Base-by-base conservation (phyloP, 2,797 vertebrate species). In the Calcarius lapponicus region DNA sequence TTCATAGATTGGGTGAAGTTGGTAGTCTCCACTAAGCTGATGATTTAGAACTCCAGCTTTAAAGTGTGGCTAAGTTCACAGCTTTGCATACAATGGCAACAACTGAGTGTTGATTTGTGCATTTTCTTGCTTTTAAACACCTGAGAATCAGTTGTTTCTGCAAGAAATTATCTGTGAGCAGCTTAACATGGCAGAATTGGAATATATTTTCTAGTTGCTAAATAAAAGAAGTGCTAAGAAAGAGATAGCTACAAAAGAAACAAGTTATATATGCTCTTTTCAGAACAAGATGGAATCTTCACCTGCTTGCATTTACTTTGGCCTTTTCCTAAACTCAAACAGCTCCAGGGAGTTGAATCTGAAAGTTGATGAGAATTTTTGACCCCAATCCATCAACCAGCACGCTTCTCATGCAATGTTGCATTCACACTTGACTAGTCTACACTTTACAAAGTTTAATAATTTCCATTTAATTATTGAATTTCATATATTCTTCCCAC, bases 301-400 rank as follows among this genome's bases (percentile, higher is more conserved):
- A 72, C 62, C 38, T 93, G 54, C 43, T 91, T 95, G 54, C 62
- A 79, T 26, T 92, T 94, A 76, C 3, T 69, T 66, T 32, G 54
- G 79, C n/a, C 40, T 86, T 83, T 42, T 83, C 25, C 45, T 78
- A 74, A 67, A 86, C 43, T 78, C 29, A 20, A 0, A 40, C 0
- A 4, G 32, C 61, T 79, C 72, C 42, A 65, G 80, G 50, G 80
- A 80, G 40, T 62, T 75, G 58, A 86, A 90, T 54, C n/a, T 86
- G 54, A 71, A 90, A 93, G 76, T 50, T 92, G 62, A 70, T 79
- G 82, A 81, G 65, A 36, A 25, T 80, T 88, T 90, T 61, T 95
- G 88, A 88, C 76, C 69, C 34, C 19, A 83, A 1, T 94, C 62
- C 54, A 90, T 83, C 90, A 93, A 86, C 17, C 72, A 87, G 73